Evolutionary conservation across 2,888 invertebrate species (phyloP), one percentile per base, ranked within the genome.

Genomic region (Melangyna quadrimaculata): DNA sequence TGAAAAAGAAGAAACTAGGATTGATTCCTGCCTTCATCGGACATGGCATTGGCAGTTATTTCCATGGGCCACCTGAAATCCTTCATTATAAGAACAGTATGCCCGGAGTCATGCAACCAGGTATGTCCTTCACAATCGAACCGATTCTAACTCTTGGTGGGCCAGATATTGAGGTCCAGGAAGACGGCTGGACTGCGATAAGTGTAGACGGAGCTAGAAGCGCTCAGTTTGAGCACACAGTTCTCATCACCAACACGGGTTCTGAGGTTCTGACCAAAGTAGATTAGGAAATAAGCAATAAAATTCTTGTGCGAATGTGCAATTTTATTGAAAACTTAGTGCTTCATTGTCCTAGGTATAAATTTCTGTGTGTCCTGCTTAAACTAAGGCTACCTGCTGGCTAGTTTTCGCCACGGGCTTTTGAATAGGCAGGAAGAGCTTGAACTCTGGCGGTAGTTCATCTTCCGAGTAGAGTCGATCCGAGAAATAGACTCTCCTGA

Each of bases 101-200:
- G 88, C 94, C 94, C 0, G 96, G 96, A 0, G 89, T 91, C 63
- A 98, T 98, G 98, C 90, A 94, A 88, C 92, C 96, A 3, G 98
- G 98, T n/a, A 98, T 98, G 97, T 96, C 97, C 0, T 98, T 99
- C 90, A 99, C 98, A 0, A 96, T 99, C 89, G 98, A 99, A 90
- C 99, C 99, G 10, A 95, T 96, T 9, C 90, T 99, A 17, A 95
- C 95, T 1, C 95, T 97, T 88, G 98, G 98, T 0, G 92, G 92
- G 0, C 93, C 93, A 51, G 93, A 95, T 73, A 93, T 96, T 2
- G 93, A 94, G 27, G 93, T 97, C 80, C 93, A 97, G 17, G 95
- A 96, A 69, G 99, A 99, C 91, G 96, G 96, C 0, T 99, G 99
- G 99, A 98, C 99, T 0, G 96, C 97, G 0, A 94, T 97, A 0